Evolutionary conservation across 2,888 invertebrate genomes (phyloP).

Genomic region (Plemyria rubiginata): DNA sequence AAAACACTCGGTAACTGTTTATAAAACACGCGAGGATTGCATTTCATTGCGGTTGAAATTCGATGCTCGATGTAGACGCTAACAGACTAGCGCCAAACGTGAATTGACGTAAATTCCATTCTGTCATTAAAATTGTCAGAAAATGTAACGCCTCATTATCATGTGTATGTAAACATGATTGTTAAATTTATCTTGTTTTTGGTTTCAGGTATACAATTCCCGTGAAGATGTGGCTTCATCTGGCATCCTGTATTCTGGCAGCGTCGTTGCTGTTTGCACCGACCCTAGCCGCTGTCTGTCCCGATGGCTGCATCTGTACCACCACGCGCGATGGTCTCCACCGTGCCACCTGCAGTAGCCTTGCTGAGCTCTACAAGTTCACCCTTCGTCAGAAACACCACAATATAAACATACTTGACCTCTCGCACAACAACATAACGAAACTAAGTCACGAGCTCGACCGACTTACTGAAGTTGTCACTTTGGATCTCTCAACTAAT

Average conservation of each 20-base stretch:
- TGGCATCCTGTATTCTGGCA: constrained; percentile 61
- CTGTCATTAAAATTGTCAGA: constrained; percentile 40
- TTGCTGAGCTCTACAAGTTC: constrained; percentile 90
- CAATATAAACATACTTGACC: constrained; percentile 84
- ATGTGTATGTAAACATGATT: not conserved
- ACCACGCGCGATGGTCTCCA: constrained; percentile 88
- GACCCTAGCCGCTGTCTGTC: constrained; percentile 72
- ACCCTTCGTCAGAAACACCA: constrained; percentile 78
- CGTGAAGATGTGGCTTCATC: constrained; percentile 66
- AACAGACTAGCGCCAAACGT: constrained; percentile 53
- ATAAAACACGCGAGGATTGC: constrained; percentile 43
- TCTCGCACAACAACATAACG: constrained; percentile 86
- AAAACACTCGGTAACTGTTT: constrained; percentile 39
- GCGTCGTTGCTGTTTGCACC: constrained; percentile 63
- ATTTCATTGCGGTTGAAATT: constrained; percentile 56
- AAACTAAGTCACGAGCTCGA: constrained; percentile 84
- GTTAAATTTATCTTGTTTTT: constrained; percentile 40
- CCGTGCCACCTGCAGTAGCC: constrained; percentile 86
- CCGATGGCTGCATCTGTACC: constrained; percentile 83
- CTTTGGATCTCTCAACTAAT: constrained; percentile 87
- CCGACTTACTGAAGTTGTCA: constrained; percentile 85
- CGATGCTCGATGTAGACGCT: constrained; percentile 50
- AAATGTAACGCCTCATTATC: not conserved
- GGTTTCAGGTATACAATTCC: constrained; percentile 73
- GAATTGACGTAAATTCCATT: constrained; percentile 46